A percentile compares a stretch with the other conserved stretches of the same genome.
Conservation (phyloP, 2,888 invertebrate genomes). For the Tyria jacobaeae region DNA sequence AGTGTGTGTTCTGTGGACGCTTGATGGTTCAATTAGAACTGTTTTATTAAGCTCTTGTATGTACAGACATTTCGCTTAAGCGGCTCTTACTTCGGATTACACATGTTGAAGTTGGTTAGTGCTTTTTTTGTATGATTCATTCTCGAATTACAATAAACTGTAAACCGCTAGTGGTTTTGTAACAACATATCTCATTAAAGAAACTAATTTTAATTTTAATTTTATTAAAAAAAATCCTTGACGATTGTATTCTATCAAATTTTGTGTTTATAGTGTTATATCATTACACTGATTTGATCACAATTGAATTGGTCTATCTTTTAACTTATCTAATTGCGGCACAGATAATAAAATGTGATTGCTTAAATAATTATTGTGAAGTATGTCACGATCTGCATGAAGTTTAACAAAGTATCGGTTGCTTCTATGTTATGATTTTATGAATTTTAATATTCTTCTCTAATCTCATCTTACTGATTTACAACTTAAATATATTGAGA, state of each 20-base stretch:
- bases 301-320: constrained; percentile 36
- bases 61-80: constrained; percentile 61
- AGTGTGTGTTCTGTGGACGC: constrained; percentile 81
- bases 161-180: constrained; percentile 28
- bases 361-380: constrained; percentile 31
- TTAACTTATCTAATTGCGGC: constrained; percentile 34
- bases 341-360: constrained; percentile 39
- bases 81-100: constrained; percentile 60
- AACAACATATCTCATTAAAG: constrained; percentile 23
- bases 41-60: constrained; percentile 71
- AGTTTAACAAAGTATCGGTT: background rate
- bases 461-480: background rate
- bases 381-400: constrained; percentile 25
- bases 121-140: constrained; percentile 54
- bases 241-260: constrained; percentile 11
- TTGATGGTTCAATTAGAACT: constrained; percentile 80
- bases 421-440: background rate
- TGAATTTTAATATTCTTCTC: background rate
- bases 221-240: constrained; percentile 21
- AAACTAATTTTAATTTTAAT: constrained; percentile 28
- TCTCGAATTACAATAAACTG: constrained; percentile 34
- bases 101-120: constrained; percentile 84
- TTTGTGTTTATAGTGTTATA: constrained; percentile 28
- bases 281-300: constrained; percentile 31
- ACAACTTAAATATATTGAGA: too few relatives aligned